Percentiles rank a stretch among this genome's conserved stretches.
Evolutionary conservation across 2,797 vertebrate species (phyloP).

Genomic region (Siniperca scherzeri): DNA sequence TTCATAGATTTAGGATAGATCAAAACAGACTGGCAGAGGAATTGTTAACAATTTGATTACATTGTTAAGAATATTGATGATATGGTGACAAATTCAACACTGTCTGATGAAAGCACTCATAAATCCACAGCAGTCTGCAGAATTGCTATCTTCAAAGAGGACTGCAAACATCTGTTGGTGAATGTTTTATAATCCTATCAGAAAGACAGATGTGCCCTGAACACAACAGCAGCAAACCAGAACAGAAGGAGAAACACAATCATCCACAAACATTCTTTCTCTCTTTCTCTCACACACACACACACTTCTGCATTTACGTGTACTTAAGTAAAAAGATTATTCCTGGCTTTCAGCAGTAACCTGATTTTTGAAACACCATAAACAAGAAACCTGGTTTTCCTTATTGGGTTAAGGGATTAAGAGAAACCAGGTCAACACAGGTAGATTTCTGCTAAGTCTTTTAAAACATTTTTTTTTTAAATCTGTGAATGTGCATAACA

Average conservation of each 20-base stretch:
- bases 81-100: slow-evolving; percentile 69
- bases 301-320: slow-evolving; percentile 52
- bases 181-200: slow-evolving; percentile 82
- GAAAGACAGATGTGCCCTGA: slow-evolving; percentile 78
- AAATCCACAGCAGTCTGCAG: slow-evolving; percentile 68
- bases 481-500: slow-evolving; percentile 4
- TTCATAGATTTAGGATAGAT: slow-evolving; percentile 44
- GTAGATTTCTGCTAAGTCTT: slow-evolving; percentile 31
- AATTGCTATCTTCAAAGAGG: slow-evolving; percentile 73
- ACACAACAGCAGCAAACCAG: slow-evolving; percentile 60
- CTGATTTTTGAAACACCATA: slow-evolving; percentile 40
- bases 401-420: slow-evolving; percentile 48
- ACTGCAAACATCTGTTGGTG: slow-evolving; percentile 76
- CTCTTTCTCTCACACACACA: not conserved
- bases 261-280: slow-evolving; percentile 33
- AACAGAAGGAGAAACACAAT: slow-evolving; percentile 65
- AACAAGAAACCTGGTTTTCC: slow-evolving; percentile 46
- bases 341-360: slow-evolving; percentile 39
- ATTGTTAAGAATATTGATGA: slow-evolving; percentile 76
- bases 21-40: slow-evolving; percentile 46
- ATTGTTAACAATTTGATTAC: slow-evolving; percentile 65
- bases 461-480: not conserved
- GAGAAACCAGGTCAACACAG: slow-evolving; percentile 32
- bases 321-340: slow-evolving; percentile 55
- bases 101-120: slow-evolving; percentile 67